Evolutionary conservation across 2,888 invertebrate genomes (phyloP), one percentile per base, ranked within the genome.

Genomic region (Scaptomyza parva): DNA sequence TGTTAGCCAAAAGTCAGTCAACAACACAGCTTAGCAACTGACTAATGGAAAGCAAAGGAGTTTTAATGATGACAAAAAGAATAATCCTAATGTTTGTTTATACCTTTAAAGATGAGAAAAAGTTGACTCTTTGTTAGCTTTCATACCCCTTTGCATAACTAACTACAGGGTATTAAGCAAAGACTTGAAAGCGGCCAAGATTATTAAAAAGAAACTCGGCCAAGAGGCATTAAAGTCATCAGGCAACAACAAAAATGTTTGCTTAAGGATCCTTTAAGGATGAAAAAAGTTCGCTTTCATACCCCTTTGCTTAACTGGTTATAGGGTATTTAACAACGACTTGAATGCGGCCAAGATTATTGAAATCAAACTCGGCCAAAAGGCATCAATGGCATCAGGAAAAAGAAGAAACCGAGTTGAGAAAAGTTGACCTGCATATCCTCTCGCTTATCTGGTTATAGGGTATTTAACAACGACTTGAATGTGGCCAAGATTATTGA

Each of bases 11-110:
- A 54, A 41, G 64, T 28, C 30, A 40, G 50, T 43, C 28, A 35
- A 47, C 26, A n/a, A n/a, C n/a, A n/a, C n/a, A n/a, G 39, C 43
- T 5, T 30, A 65, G 76, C 71, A 69, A 68, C 76, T 70, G 74
- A 70, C 1, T 71, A 64, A 63, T 59, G 39, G 2, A n/a, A 33
- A 2, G 7, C 14, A 22, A n/a, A 0, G 26, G 12, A n/a, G n/a
- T n/a, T 7, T 7, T 0, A 3, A 0, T 11, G 11, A 8, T 0
- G 20, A 4, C 18, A 5, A 8, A 1, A 0, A 33, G 18, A 60
- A n/a, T n/a, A n/a, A n/a, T n/a, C n/a, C n/a, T n/a, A n/a, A n/a
- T n/a, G n/a, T n/a, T n/a, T n/a, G n/a, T n/a, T n/a, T n/a, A n/a
- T n/a, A n/a, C n/a, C n/a, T n/a, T n/a, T n/a, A n/a, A n/a, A n/a